Percentiles rank a stretch among this genome's conserved stretches.
Conservation (phyloP, 2,888 invertebrate species). For the Rhopalosiphum nymphaeae region DNA sequence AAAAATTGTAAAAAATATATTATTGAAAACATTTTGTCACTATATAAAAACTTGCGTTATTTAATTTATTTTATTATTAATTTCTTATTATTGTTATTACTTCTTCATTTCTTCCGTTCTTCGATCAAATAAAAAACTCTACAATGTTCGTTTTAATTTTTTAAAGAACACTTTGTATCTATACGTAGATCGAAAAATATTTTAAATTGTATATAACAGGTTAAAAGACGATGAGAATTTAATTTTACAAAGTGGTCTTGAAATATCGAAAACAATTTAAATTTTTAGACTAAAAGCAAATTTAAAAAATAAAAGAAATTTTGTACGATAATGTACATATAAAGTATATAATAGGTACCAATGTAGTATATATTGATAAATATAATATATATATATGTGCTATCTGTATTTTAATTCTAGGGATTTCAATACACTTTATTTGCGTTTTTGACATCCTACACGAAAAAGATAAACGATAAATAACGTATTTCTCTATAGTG, state of each 20-base stretch:
- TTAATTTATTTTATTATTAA: neutral
- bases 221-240: constrained; percentile 5
- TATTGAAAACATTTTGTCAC: neutral
- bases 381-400: neutral
- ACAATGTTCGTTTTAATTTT: neutral
- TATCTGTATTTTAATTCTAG: neutral
- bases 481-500: neutral
- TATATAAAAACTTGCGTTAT: neutral
- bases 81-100: neutral
- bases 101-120: neutral
- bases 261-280: constrained; percentile 27
- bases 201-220: neutral
- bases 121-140: neutral
- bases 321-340: neutral
- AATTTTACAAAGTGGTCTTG: constrained; percentile 13
- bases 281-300: neutral
- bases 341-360: neutral
- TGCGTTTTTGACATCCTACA: neutral
- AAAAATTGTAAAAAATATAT: neutral
- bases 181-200: neutral
- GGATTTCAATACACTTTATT: neutral
- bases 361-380: neutral
- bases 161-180: neutral
- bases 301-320: constrained; percentile 9
- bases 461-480: neutral